Evolutionary conservation across 2,888 invertebrate genomes (phyloP), one percentile per base, ranked within the genome.

Genomic region (Heliconius charithonia): DNA sequence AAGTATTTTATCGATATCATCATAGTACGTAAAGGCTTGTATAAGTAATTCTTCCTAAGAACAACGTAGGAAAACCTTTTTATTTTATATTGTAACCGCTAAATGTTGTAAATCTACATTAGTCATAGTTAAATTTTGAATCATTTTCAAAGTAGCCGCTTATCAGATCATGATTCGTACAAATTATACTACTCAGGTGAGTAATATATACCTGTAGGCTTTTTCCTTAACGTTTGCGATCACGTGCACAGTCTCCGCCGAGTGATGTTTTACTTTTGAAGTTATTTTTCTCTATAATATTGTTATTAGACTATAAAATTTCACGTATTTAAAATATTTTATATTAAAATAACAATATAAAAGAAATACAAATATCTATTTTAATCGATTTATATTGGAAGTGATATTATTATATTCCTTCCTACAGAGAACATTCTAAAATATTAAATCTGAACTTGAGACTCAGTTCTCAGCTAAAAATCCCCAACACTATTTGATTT

Each of bases 91-190:
- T 25, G 16, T 56, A 59, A 59, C 72, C 72, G 32, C 72, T 19
- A 72, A 72, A 72, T 25, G 72, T 37, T 59, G 10, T 72, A 72
- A 59, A 72, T 59, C 32, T 72, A 37, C 25, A 25, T 25, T 51
- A 72, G 72, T 72, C 72, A 72, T 32, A 69, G 41, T 12, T 7
- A 16, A 69, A 16, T 69, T 66, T 69, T 56, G 72, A 72, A 72
- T 72, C 72, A 72, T 72, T 59, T 37, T 72, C 72, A 72, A 72
- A 72, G 72, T n/a, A 72, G 32, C 72, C 56, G 72, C 56, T 32
- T 72, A 72, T 72, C 72, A 72, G 59, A 72, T n/a, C 32, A n/a
- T 32, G 32, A 72, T 9, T n/a, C 56, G 12, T 16, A 56, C 56
- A 32, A 32, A 32, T 56, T 72, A 72, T 59, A 56, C 9, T 72